Base-by-base conservation (phyloP, 2,113 vertebrate species). In the Crypturellus undulatus region DNA sequence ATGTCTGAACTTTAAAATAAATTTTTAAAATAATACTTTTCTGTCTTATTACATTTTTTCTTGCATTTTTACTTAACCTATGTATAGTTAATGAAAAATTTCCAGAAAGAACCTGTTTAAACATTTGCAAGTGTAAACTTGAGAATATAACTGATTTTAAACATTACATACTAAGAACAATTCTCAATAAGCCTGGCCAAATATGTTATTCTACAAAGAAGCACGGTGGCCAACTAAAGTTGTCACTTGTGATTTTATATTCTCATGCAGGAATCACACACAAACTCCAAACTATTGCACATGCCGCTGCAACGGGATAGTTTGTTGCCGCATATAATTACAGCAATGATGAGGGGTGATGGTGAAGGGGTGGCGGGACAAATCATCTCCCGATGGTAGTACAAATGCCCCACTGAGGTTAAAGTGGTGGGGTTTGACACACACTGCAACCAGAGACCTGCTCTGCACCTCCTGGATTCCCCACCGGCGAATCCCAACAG, bases 1-100 rank as follows among this genome's bases (percentile, higher is more conserved):
- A 86, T 90, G 94, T 93, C 42, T 64, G 42, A 90, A 86, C 90
- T 92, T 88, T 68, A 91, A 72, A 62, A 58, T 22, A 75, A 38
- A 75, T 56, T 79, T 91, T 93, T 79, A 90, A 72, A 62, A 58
- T 25, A 75, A 34, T 75, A 63, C 79, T 91, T 93, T 79, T 76
- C 45, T 60, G 34, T 60, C 36, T 62, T 65, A 14, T 45, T 87
- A 62, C 32, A 90, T 67, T n/a, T 60, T 86, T 85, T 51, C 42
- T 80, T 77, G 45, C 73, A 87, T 92, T 90, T 78, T 72, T 87
- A 79, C n/a, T 65, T 56, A 58, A 56, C 4, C 5, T 17, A 9
- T 14, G 17, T 34, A 65, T 25, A 22, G 54, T 83, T 79, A 93
- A 93, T 9, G 72, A 59, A 58, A 87, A 85, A 80, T 59, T 28